phyloP scores from a whole-genome alignment of 2,113 vertebrate species.

The Spilogale gracilis region DNA sequence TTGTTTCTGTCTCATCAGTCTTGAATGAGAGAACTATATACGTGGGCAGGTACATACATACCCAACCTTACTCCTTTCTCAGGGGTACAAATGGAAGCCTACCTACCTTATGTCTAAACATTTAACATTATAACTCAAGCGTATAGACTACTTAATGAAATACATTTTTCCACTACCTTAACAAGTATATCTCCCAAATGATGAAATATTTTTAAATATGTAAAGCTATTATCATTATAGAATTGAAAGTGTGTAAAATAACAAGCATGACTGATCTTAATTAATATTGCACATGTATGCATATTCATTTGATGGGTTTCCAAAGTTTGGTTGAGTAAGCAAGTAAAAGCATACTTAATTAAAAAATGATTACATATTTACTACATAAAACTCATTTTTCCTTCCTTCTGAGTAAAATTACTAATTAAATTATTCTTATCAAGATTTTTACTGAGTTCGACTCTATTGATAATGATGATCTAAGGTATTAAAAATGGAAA shows the following conservation, averaged over 20 bases:
- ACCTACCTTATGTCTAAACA: background rate
- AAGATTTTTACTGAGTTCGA: background rate
- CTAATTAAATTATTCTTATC: slow-evolving; percentile 6
- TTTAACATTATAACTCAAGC: background rate
- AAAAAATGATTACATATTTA: background rate
- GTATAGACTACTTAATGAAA: background rate
- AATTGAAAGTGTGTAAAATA: background rate
- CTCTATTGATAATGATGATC: background rate
- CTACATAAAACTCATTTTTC: background rate
- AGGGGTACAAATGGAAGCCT: background rate
- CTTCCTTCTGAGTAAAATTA: slow-evolving; percentile 34
- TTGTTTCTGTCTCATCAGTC: background rate
- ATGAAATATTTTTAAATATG: background rate
- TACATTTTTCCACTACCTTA: background rate
- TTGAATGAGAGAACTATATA: background rate
- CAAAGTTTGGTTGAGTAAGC: background rate
- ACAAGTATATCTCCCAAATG: background rate
- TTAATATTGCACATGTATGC: background rate
- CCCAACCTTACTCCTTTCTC: background rate
- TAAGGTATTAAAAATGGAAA: slow-evolving; percentile 51
- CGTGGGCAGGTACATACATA: background rate
- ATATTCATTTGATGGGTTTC: background rate
- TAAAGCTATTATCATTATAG: background rate
- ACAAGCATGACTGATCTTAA: background rate
- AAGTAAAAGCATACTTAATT: slow-evolving; percentile 35